Evolutionary conservation across 2,113 vertebrate genomes (phyloP).

Genomic region (Cryptomyrus ogoouensis): DNA sequence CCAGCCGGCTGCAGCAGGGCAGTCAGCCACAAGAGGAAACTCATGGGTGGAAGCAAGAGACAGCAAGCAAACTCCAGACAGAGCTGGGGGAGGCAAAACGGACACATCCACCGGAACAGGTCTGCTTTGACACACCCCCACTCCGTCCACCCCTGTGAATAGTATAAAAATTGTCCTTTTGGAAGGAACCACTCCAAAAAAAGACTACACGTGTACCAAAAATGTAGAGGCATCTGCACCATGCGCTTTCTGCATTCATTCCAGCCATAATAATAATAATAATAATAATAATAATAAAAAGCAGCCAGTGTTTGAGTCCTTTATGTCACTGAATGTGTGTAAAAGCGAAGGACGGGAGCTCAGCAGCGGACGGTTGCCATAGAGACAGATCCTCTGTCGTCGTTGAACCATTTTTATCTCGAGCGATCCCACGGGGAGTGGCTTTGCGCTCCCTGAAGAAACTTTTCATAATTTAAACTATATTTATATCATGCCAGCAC

Average conservation of each 20-base stretch:
- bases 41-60: not conserved
- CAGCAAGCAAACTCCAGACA: not conserved
- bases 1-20: not conserved
- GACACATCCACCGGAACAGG: not conserved
- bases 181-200: not conserved
- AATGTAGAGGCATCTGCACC: not conserved
- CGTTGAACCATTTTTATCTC: constrained; percentile 72
- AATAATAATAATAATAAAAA: not conserved
- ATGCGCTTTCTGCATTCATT: not conserved
- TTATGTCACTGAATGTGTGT: constrained; percentile 60
- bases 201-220: not conserved
- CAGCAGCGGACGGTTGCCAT: constrained; percentile 72
- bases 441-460: constrained; percentile 63
- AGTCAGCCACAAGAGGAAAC: not conserved
- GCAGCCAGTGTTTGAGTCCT: constrained; percentile 31
- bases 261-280: not conserved
- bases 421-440: constrained; percentile 53
- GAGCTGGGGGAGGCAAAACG: not conserved
- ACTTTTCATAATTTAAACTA: constrained; percentile 72
- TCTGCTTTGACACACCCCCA: not conserved
- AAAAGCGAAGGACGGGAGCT: constrained; percentile 37
- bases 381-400: constrained; percentile 71
- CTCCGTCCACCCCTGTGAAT: not conserved
- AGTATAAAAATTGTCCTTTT: not conserved
- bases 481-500: constrained; percentile 65